Evolutionary conservation across 2,888 invertebrate species (phyloP), one percentile per base, ranked within the genome.

Genomic region (Tryphoninae sp.): DNA sequence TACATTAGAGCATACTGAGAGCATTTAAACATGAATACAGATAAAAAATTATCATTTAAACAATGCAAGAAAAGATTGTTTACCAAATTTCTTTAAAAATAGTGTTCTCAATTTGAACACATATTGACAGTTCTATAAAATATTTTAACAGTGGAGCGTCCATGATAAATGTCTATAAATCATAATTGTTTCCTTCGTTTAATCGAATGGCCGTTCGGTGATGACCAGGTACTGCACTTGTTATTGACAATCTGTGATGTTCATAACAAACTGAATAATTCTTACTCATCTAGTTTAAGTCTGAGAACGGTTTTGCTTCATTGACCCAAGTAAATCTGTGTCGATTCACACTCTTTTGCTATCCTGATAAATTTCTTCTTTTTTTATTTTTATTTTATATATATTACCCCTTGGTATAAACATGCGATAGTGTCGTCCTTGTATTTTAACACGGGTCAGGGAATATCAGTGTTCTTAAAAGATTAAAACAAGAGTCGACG

Each of bases 261-360:
- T 76, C 33, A 78, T 49, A 11, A 81, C 55, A 72, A 74, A 74
- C 40, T 42, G n/a, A 40, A 75, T 16, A 72, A 62, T 77, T 86
- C 88, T 88, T 91, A 87, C 86, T 90, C 85, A 81, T 88, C 86
- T 89, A 91, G 91, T 91, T 91, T 91, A 90, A 91, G 90, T 90
- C 91, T 91, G 91, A 91, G 84, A 86, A 86, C 82, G 80, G 72
- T 69, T 22, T 68, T 26, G 2, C 19, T 19, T 53, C 42, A 19
- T 40, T 13, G 11, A 64, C 45, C 13, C 22, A 42, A 3, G 2
- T 65, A 11, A 22, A 33, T 23, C 8, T n/a, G 58, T 62, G 45
- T 33, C 16, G 42, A 22, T 8, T 16, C 45, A 26, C 26, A 26
- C 3, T 26, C 26, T 2, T 62, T 23, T 13, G 8, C 42, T 6